Conservation (phyloP, 35 echinoderm and acorn worm genomes). For the Heliocidaris tuberculata region DNA sequence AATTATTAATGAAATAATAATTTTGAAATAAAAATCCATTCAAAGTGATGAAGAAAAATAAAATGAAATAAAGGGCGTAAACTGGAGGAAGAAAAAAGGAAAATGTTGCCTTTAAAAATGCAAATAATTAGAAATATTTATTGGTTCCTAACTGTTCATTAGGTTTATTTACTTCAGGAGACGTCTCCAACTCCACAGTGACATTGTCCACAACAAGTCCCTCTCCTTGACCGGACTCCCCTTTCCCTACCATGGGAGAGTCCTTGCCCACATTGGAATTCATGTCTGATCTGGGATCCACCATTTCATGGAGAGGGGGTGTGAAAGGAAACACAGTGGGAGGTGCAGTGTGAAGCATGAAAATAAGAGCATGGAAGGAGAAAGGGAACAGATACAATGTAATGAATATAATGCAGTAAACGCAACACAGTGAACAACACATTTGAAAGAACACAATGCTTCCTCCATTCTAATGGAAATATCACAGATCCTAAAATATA, state of each 20-base stretch:
- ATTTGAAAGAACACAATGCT: not conserved
- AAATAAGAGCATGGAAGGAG: not conserved
- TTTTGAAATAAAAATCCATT: not conserved
- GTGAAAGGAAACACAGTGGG: not conserved
- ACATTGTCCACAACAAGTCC: not conserved
- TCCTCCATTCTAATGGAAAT: not conserved
- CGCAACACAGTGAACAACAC: not conserved
- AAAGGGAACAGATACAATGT: not conserved
- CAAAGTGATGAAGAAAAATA: not conserved
- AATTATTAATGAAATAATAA: not conserved
- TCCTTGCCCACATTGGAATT: not conserved
- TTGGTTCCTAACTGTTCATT: not conserved
- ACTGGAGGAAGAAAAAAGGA: not conserved
- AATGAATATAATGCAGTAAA: not conserved
- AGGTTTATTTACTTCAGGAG: not conserved
- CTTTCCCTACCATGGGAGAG: conserved; percentile 22
- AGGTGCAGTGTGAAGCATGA: conserved; percentile 37
- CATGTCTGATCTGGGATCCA: conserved; percentile 19
- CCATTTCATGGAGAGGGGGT: conserved; percentile 14
- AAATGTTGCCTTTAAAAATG: not conserved
- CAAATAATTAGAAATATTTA: not conserved
- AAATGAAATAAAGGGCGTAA: not conserved
- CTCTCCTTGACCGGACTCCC: not conserved
- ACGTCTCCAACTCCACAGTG: not conserved
- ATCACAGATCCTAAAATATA: not conserved